Evolutionary conservation across 1,140 invertebrate genomes (phyloP), one percentile per base, ranked within the genome.

Genomic region (Trichonephila inaurata): DNA sequence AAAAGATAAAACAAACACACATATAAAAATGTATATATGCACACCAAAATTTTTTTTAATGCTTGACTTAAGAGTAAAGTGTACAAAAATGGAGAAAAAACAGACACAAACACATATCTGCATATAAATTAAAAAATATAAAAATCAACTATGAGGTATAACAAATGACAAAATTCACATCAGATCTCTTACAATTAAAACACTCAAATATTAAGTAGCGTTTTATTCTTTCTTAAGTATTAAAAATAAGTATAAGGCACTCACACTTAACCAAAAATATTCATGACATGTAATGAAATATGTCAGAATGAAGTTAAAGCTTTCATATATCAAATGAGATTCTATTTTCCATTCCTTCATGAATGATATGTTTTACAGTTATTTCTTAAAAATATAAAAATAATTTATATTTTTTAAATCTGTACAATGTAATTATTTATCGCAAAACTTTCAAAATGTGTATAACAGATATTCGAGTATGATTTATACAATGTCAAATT

Each of bases 131-230:
- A 33, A 40, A 77, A 77, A 40, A 77, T 33, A 77, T 18, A 77
- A 77, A 77, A 69, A 24, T 69, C 66, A 33, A 77, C 33, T 77
- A 33, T 77, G 72, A 77, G 72, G 72, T 77, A 77, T 77, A 77
- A 69, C 7, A 69, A 24, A 24, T 24, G 66, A 69, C 66, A 69
- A 12, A 69, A 77, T 40, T 18, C 28, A 77, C 14, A 40, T 77
- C 72, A 77, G 72, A 77, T 77, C 72, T 77, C 72, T 33, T 24
- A 69, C 21, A 69, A 51, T 69, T 69, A 69, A 14, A 69, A 69
- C n/a, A 69, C 14, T 40, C 18, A 77, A 77, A 77, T 51, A 77
- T 77, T 77, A 77, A 77, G 72, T 77, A 77, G 72, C 28, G 14
- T 77, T 77, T 77, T 77, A 18, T 33, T 40, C 72, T 77, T 40